Percentiles rank a stretch among this genome's conserved stretches.
Conservation (phyloP, 2,113 vertebrate genomes). For the Chaetorhynchus papuensis region DNA sequence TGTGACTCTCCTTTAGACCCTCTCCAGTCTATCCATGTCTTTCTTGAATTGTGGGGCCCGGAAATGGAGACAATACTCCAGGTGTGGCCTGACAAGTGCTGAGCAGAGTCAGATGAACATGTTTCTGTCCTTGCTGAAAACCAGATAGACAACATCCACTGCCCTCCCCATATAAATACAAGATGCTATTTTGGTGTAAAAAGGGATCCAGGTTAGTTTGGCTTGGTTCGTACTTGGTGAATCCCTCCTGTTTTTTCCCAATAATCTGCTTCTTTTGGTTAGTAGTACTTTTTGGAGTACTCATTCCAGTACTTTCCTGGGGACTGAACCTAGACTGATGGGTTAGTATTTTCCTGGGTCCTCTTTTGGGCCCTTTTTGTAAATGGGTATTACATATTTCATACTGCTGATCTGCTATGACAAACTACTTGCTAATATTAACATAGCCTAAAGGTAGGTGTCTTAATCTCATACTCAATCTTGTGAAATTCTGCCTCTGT, state of each 20-base stretch:
- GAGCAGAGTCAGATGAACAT: background rate
- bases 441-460: background rate
- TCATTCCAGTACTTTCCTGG: background rate
- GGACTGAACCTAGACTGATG: background rate
- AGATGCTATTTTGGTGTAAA: background rate
- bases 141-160: background rate
- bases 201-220: no score
- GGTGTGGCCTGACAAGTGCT: background rate
- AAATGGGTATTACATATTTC: background rate
- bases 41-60: background rate
- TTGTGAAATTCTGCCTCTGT: background rate
- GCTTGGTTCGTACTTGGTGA: background rate
- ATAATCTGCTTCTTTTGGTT: background rate
- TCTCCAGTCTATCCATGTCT: accelerated
- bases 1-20: background rate
- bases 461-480: background rate
- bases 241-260: background rate
- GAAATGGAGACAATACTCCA: background rate
- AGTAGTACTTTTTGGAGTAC: background rate
- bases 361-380: background rate
- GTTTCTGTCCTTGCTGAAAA: background rate
- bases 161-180: background rate
- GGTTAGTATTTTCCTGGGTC: background rate
- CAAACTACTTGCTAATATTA: background rate
- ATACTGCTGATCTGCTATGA: background rate